phyloP scores from a whole-genome alignment of 1,140 invertebrate genomes.

The Phymastichus coffea region DNA sequence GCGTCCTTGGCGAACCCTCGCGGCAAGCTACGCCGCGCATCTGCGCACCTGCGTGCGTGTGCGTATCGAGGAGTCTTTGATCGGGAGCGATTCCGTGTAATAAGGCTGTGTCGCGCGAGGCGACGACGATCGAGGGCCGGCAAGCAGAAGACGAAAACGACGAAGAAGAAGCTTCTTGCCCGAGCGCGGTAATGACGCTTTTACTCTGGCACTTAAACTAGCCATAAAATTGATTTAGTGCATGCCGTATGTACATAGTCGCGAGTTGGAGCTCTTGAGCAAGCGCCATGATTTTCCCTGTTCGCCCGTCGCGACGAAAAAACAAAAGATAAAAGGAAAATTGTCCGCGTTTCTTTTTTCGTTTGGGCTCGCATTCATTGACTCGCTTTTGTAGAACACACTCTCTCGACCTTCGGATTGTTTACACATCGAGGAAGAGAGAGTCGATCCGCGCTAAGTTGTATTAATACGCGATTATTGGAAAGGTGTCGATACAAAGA shows the following conservation, averaged over 20 bases:
- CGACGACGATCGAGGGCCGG: background rate
- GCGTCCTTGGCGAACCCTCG: too few relatives aligned
- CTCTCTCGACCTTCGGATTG: too few relatives aligned
- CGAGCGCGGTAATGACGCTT: slow-evolving; percentile 10
- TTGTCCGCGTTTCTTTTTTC: too few relatives aligned
- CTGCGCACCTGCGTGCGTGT: too few relatives aligned
- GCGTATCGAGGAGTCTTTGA: too few relatives aligned
- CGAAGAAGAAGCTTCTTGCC: background rate
- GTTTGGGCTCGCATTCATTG: too few relatives aligned
- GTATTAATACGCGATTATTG: slow-evolving; percentile 7
- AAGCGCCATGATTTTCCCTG: slow-evolving; percentile 6
- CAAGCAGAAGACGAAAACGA: background rate
- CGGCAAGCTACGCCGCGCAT: too few relatives aligned
- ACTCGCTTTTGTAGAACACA: too few relatives aligned
- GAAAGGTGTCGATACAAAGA: background rate
- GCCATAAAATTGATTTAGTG: slow-evolving; percentile 22
- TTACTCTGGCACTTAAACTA: slow-evolving; percentile 17
- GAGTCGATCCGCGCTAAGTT: background rate
- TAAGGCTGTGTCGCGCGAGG: background rate
- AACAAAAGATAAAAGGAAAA: too few relatives aligned
- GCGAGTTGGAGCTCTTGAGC: background rate
- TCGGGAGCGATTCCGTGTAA: background rate
- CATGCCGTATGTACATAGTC: background rate
- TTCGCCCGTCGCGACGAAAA: too few relatives aligned
- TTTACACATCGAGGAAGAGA: too few relatives aligned